Conservation (phyloP, 2,888 invertebrate genomes). For the Clanis bilineata region DNA sequence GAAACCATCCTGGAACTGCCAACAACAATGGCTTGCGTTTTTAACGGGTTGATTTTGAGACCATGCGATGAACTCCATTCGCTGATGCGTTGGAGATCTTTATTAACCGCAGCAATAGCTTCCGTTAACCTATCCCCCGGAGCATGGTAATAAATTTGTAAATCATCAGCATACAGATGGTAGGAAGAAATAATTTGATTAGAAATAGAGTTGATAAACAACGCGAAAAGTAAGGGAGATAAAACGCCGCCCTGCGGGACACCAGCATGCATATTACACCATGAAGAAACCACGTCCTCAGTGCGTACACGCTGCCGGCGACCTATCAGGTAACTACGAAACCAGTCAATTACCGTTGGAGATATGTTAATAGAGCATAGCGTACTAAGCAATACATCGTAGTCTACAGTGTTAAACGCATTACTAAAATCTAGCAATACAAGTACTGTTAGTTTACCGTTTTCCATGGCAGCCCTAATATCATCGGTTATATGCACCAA, state of each 20-base stretch:
- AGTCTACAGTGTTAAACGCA: too few species aligned
- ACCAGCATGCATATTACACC: too few species aligned
- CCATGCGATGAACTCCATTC: conserved; percentile 1
- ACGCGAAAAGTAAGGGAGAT: background rate
- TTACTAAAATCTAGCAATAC: too few species aligned
- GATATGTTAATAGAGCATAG: background rate
- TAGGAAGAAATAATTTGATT: background rate
- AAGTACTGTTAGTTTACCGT: too few species aligned
- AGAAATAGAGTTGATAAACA: background rate
- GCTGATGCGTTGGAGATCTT: background rate
- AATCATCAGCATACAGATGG: background rate
- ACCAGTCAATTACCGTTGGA: background rate
- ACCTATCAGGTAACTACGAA: background rate
- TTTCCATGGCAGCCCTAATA: too few species aligned
- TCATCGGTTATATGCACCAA: too few species aligned
- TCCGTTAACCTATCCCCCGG: background rate
- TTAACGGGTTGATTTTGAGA: background rate
- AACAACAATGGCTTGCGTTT: background rate
- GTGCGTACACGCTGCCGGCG: background rate
- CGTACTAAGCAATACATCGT: too few species aligned
- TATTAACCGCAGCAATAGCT: background rate
- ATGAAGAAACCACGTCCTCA: too few species aligned
- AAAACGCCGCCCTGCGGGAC: background rate
- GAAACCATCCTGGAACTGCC: too few species aligned
- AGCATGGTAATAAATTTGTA: conserved; percentile 6